Evolutionary conservation across 2,113 vertebrate species (phyloP), one percentile per base, ranked within the genome.

Genomic region (Pycnonotus jocosus): DNA sequence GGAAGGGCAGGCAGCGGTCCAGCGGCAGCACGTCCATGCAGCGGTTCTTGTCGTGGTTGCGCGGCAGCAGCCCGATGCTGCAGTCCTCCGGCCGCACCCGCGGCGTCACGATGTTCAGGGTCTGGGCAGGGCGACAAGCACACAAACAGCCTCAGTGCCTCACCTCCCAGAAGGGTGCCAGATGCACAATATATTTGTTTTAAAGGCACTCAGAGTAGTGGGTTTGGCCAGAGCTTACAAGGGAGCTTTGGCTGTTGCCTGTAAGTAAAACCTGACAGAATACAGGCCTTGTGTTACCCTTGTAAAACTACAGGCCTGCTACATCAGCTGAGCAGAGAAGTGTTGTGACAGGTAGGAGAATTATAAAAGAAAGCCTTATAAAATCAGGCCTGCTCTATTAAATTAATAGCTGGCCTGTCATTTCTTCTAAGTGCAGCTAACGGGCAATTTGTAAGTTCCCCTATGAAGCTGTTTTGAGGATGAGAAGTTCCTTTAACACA

Each of bases 11-110:
- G 95, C 99, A 99, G 80, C 99, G 98, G 97, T 99, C 99, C 62
- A 99, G 98, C 10, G 99, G 99, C 27, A 99, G 97, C 54, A 99
- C 99, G 7, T 99, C 99, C 99, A 99, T 98, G 94, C 98, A 99
- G 91, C 99, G 98, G 89, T 99, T 99, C 98, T 99, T 99, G 95
- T 99, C 99, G 1, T 99, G 99, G 97, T 99, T 99, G 57, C 99
- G 98, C 2, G 99, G 99, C 68, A 99, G 96, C 45, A 99, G 98
- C 15, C 99, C 99, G 1, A 99, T 99, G 81, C 99, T 99, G 98
- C 99, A 99, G 79, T 99, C 99, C 92, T 99, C 99, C 0, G 99
- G 98, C 14, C 99, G 98, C 57, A 99, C 98, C 6, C 99, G 98
- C 1, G 99, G 99, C 2, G 99, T 99, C 97, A 99, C 99, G 13